These are phyloP conservation scores for Litoditis marina DNA, from an alignment of 2,888 invertebrate genomes.

Conservation along the genomic window DNA sequence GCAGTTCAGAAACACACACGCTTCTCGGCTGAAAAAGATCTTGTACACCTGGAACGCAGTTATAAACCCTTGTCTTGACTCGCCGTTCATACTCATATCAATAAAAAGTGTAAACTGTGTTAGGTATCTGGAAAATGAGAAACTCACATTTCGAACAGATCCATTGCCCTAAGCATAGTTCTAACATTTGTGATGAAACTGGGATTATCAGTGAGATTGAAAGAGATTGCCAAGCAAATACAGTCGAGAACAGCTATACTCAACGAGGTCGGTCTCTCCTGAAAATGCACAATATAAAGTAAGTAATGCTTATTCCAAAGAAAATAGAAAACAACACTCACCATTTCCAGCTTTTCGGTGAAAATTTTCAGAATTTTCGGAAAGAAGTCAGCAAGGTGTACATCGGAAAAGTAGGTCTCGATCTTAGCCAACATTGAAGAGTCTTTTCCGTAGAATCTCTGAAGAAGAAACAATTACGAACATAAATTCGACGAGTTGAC, in stretches of 20 bases:
- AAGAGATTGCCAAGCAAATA: conserved; percentile 5
- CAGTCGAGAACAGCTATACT: conserved; percentile 6
- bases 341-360: not conserved
- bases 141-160: too few species aligned
- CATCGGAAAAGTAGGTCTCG: not conserved
- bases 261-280: not conserved
- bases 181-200: too few species aligned
- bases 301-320: not conserved
- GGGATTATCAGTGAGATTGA: too few species aligned
- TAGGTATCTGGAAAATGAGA: too few species aligned
- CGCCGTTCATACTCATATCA: too few species aligned
- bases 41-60: too few species aligned
- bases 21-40: too few species aligned
- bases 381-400: conserved; percentile 1
- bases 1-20: too few species aligned
- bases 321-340: not conserved
- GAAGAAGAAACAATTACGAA: not conserved
- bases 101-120: too few species aligned
- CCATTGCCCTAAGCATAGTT: too few species aligned
- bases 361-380: conserved; percentile 5
- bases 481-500: too few species aligned
- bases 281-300: not conserved
- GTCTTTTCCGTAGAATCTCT: not conserved
- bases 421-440: not conserved
- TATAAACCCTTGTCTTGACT: too few species aligned